Evolutionary conservation across 2,888 invertebrate genomes (phyloP), one percentile per base, ranked within the genome.

Genomic region (Formica aserva): DNA sequence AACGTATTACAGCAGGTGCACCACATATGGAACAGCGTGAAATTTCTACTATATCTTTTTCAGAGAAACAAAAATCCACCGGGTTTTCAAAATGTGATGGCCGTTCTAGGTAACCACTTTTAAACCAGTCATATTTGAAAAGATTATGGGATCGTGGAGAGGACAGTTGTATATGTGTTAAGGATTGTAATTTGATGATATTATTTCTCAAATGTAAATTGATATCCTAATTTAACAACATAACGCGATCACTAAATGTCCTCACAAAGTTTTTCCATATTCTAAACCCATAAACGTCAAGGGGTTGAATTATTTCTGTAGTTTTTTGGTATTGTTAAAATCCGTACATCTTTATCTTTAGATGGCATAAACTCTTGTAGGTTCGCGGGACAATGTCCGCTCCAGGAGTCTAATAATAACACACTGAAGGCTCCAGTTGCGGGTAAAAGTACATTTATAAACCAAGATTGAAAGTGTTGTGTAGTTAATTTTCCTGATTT

Each of bases 1-100:
- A 63, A 1, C 35, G n/a, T 63, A 63, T 38, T 63, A 63, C n/a
- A n/a, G n/a, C 35, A 63, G 63, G 63, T 63, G 63, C 63, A 62
- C 15, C 3, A 65, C 11, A 66, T 66, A 41, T 41, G 38, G 26
- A 66, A 15, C 41, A 66, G 15, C 41, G 15, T 15, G 8, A 22
- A 41, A 66, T 26, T 22, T 41, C 15, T 41, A 41, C 13, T 22
- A 66, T 41, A 26, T 66, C 22, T n/a, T 66, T 66, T 66, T 6
- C 41, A 18, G 26, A 45, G 18, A 66, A 66, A 66, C 26, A 29
- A 9, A 45, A 66, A n/a, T 45, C 66, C 13, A 66, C 1, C 22
- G 26, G 26, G 26, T 45, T 66, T 66, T 45, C 1, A 13, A 45
- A 66, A 11, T 41, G 41, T 66, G 6, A 18, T 62, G 35, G 35